Base-by-base conservation (phyloP, 2,888 invertebrate genomes). In the Fissipunctia ypsillon region DNA sequence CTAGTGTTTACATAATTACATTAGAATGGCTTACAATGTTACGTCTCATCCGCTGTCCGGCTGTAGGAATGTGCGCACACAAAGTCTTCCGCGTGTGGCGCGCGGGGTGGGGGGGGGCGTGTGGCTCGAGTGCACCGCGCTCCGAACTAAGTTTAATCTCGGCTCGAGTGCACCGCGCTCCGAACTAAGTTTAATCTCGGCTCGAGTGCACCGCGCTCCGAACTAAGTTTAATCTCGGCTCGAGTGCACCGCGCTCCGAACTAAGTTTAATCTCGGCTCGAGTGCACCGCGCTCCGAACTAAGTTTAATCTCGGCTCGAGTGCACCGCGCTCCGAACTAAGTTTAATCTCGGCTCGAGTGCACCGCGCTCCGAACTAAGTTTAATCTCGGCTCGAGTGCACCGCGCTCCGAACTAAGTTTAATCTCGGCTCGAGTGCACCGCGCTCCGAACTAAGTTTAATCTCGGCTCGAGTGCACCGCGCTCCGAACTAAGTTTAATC, bases 191-290 rank as follows among this genome's bases (percentile, higher is more conserved):
- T 50, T 63, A 67, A 57, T 50, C 66, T 67, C 31, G 56, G 22
- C 57, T 78, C 45, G 73, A 67, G 66, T 67, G 69, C n/a, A n/a
- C n/a, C n/a, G 68, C 57, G 60, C 48, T 31, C 45, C n/a, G 35
- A 38, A 28, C 77, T 52, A 69, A 60, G 71, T 70, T 50, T 63
- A 67, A 57, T 50, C 66, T 67, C 31, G 56, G 22, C 57, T 78
- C 45, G 73, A 67, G 66, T 67, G 69, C n/a, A n/a, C n/a, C n/a
- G 68, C 57, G 60, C 48, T 31, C 45, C n/a, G 35, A 38, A 28
- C 77, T 52, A 69, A 60, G 71, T 70, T 50, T 63, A 67, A 57
- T 50, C 66, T 67, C 31, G 56, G 22, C 57, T 78, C 45, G 73
- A 67, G 66, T 67, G 69, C n/a, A n/a, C n/a, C n/a, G 68, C 57